phyloP scores from a whole-genome alignment of 2,113 vertebrate genomes.

The Ictidomys tridecemlineatus region DNA sequence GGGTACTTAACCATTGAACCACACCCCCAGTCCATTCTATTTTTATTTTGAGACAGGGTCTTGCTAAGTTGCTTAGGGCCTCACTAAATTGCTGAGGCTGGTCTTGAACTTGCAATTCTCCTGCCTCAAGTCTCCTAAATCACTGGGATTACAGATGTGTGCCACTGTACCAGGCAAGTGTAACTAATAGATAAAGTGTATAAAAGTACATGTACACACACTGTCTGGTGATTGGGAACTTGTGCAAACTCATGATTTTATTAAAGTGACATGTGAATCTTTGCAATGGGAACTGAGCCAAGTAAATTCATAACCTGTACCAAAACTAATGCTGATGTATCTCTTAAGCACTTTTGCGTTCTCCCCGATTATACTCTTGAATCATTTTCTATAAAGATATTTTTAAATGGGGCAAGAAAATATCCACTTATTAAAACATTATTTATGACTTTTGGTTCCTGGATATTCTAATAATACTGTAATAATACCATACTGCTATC shows the following conservation, averaged over 20 bases:
- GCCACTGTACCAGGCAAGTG: no score
- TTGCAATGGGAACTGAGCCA: not conserved
- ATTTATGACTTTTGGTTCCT: not conserved
- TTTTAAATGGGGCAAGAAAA: conserved; percentile 33
- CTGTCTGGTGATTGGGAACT: not conserved
- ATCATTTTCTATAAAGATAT: conserved; percentile 3
- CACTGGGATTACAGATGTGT: no score
- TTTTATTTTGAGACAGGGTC: no score
- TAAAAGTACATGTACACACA: not conserved
- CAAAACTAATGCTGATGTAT: not conserved
- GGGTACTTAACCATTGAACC: no score
- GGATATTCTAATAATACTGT: conserved; percentile 19
- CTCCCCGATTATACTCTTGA: not conserved
- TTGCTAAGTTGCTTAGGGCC: no score
- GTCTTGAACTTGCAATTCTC: no score
- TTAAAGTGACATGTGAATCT: not conserved
- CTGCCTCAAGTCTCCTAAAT: no score
- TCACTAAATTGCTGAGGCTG: no score
- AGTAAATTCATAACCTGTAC: not conserved
- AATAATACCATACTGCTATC: not conserved
- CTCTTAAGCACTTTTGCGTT: not conserved
- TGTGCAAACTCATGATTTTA: not conserved
- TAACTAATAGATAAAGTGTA: not conserved
- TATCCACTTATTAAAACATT: conserved; percentile 17
- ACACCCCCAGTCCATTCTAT: no score